Conservation (phyloP, 2,888 invertebrate genomes). For the Muschampia plurimacula region DNA sequence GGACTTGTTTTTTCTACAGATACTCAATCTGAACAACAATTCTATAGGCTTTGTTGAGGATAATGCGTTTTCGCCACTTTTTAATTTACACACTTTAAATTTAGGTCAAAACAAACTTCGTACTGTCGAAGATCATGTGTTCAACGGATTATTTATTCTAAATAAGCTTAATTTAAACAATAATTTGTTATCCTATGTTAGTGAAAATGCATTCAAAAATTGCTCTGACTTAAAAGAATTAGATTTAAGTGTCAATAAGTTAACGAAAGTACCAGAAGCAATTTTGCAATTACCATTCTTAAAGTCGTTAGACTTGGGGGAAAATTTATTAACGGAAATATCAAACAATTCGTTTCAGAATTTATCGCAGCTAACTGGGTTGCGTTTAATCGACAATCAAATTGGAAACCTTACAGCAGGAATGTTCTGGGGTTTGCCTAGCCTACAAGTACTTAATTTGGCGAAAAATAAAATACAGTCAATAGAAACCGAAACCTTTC, state of each 20-base stretch:
- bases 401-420: constrained; percentile 94
- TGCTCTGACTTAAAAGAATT: constrained; percentile 95
- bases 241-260: constrained; percentile 94
- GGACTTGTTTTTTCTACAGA: constrained; percentile 94
- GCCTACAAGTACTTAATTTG: constrained; percentile 93
- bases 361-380: constrained; percentile 93
- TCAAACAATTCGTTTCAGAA: constrained; percentile 94
- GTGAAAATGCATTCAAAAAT: constrained; percentile 93
- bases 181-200: constrained; percentile 91
- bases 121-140: constrained; percentile 91
- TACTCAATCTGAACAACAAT: constrained; percentile 93
- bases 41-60: constrained; percentile 93
- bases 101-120: constrained; percentile 94
- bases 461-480: constrained; percentile 95
- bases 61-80: constrained; percentile 94
- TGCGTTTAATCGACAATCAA: constrained; percentile 96
- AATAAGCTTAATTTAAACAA: constrained; percentile 94
- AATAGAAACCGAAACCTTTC: constrained; percentile 94
- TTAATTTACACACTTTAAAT: constrained; percentile 95
- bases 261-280: constrained; percentile 93
- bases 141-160: constrained; percentile 93
- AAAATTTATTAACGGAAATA: constrained; percentile 94
- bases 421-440: constrained; percentile 94
- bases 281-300: constrained; percentile 92
- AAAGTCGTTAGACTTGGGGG: constrained; percentile 95